These are phyloP conservation scores for Ornithoptera alexandrae DNA, from an alignment of 2,888 invertebrate genomes.

Conservation along the genomic window DNA sequence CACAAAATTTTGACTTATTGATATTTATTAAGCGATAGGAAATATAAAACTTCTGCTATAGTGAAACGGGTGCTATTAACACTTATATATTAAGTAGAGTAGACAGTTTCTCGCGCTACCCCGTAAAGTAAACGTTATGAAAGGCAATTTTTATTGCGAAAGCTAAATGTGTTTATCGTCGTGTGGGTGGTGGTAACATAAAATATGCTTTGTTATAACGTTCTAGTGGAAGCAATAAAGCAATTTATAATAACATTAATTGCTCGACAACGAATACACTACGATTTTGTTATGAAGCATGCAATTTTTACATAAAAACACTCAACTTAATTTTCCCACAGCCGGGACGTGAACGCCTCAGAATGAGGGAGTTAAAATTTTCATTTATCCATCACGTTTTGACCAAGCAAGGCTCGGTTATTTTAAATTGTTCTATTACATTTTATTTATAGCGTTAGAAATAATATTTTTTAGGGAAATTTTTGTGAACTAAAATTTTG, in stretches of 20 bases:
- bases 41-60: not conserved
- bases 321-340: too few species aligned
- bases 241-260: conserved; percentile 13
- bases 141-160: conserved; percentile 23
- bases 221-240: conserved; percentile 4
- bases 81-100: conserved; percentile 5
- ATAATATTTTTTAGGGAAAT: too few species aligned
- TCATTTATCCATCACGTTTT: too few species aligned
- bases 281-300: not conserved
- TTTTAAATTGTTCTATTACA: too few species aligned
- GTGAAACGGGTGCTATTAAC: not conserved
- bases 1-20: too few species aligned
- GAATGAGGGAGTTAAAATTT: too few species aligned
- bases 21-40: not conserved
- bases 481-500: too few species aligned
- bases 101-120: conserved; percentile 6
- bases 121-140: conserved; percentile 18
- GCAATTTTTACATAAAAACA: not conserved
- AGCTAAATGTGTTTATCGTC: conserved; percentile 18
- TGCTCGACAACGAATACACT: not conserved
- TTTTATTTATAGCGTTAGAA: too few species aligned
- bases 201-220: conserved; percentile 5
- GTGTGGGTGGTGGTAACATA: conserved; percentile 7
- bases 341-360: too few species aligned
- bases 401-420: too few species aligned